Conservation (phyloP, 2,113 vertebrate species). For the Neomonachus schauinslandi region DNA sequence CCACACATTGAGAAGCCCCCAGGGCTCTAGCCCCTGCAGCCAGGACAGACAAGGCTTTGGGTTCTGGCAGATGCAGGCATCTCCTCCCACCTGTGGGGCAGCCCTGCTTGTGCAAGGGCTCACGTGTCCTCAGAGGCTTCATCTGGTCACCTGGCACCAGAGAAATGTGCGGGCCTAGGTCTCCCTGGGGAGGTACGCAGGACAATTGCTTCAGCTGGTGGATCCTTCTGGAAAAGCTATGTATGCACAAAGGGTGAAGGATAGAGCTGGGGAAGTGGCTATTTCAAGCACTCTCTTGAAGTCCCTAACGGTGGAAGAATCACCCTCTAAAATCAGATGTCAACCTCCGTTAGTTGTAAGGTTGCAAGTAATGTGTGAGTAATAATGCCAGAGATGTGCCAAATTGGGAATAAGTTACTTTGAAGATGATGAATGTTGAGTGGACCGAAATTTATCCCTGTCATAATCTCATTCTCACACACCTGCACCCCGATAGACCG, state of each 20-base stretch:
- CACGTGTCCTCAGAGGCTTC: not conserved
- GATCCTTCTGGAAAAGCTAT: not conserved
- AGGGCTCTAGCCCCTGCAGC: rapidly evolving
- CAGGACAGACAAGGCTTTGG: not conserved
- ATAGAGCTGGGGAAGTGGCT: not conserved
- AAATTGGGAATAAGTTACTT: not conserved
- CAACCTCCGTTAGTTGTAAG: not conserved
- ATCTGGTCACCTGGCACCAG: not conserved
- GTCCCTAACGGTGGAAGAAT: not conserved
- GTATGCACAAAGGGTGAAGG: not conserved
- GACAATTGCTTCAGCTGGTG: not conserved
- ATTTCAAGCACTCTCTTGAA: not conserved
- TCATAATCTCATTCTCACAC: not conserved
- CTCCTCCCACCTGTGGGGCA: too few species aligned
- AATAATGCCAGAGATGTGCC: not conserved
- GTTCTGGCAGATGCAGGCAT: not conserved
- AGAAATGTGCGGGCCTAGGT: not conserved
- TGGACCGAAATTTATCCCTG: not conserved
- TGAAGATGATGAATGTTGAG: not conserved
- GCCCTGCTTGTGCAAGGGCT: not conserved
- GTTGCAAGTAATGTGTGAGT: not conserved
- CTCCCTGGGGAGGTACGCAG: not conserved
- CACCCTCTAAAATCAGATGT: not conserved
- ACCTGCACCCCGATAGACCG: not conserved
- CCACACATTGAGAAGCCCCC: rapidly evolving